Base-by-base conservation (phyloP, 1,140 invertebrate genomes). In the Leptinotarsa texana region DNA sequence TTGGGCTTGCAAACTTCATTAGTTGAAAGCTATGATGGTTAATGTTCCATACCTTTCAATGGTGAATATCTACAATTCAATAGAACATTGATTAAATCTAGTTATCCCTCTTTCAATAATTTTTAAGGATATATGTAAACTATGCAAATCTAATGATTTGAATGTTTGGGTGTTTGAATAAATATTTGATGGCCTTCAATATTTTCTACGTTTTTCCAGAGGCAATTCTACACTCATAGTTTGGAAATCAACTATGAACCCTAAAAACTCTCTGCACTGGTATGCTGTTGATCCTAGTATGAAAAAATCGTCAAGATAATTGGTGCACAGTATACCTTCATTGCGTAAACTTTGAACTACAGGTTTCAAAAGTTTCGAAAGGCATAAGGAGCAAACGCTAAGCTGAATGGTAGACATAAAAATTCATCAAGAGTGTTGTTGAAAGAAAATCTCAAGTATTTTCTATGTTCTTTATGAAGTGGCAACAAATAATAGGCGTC, bases 401-500 rank as follows among this genome's bases (percentile, higher is more conserved):
- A 72, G 11, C 71, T 62, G 22, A 72, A 63, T 17, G 71, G 72
- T 67, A 78, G 65, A 22, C 75, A 79, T 49, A 33, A 78, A 69
- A 80, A 81, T 74, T 83, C 62, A 73, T 78, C 79, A 15, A 80
- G 49, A 57, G 72, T 24, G 1, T 73, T 75, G 3, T 76, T 18
- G 71, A 75, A 81, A 15, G 13, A 18, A 69, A 82, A 82, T 33
- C 78, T 67, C 33, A 80, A 61, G 69, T 78, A 81, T 65, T 79
- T 81, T 61, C 71, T 72, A 72, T 72, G 65, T 18, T 18, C 11
- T 18, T 63, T 77, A 70, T 48, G 15, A 17, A 76, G 51, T 4
- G 75, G 71, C 15, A 83, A 18, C 15, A 78, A n/a, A 77, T 76
- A 80, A 69, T 82, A 83, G 5, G 78, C 80, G 73, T 83, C 80